These are phyloP conservation scores for Subacronicta megacephala DNA, from an alignment of 2,888 invertebrate species.

Conservation along the genomic window DNA sequence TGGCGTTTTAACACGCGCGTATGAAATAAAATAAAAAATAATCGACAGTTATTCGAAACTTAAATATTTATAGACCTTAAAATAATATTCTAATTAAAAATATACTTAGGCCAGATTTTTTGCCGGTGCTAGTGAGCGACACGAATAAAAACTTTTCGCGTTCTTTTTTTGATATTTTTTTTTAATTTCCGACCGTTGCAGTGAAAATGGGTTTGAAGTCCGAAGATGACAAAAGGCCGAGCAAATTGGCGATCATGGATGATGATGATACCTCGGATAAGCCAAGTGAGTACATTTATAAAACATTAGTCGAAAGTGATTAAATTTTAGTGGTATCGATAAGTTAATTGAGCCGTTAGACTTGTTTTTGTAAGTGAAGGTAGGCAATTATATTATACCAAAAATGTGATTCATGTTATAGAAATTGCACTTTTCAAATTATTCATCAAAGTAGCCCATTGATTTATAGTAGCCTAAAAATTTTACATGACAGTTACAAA, in stretches of 20 bases:
- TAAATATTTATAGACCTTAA: constrained; percentile 13
- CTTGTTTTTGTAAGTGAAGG: constrained; percentile 15
- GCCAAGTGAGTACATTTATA: constrained; percentile 76
- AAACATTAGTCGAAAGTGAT: constrained; percentile 19
- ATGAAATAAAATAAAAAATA: constrained; percentile 54
- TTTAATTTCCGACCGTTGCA: constrained; percentile 53
- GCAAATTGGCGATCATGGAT: constrained; percentile 88
- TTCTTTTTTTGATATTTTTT: constrained; percentile 49
- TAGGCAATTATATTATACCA: background rate
- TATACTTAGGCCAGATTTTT: constrained; percentile 1
- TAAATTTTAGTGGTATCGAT: constrained; percentile 7
- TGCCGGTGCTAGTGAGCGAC: constrained; percentile 47
- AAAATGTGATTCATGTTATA: background rate
- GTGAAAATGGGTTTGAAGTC: constrained; percentile 87
- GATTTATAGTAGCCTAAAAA: too few relatives aligned
- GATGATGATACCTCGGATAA: constrained; percentile 80
- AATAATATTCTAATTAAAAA: too few relatives aligned
- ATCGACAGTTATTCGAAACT: constrained; percentile 33
- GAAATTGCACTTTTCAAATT: background rate
- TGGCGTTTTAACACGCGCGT: constrained; percentile 76
- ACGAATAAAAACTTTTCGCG: constrained; percentile 43
- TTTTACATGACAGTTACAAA: too few relatives aligned
- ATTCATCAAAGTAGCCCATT: too few relatives aligned
- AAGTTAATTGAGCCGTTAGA: constrained; percentile 8
- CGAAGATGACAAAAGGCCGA: constrained; percentile 85